Evolutionary conservation across 2,888 invertebrate genomes (phyloP).

Genomic region (Drosophila niveifrons): DNA sequence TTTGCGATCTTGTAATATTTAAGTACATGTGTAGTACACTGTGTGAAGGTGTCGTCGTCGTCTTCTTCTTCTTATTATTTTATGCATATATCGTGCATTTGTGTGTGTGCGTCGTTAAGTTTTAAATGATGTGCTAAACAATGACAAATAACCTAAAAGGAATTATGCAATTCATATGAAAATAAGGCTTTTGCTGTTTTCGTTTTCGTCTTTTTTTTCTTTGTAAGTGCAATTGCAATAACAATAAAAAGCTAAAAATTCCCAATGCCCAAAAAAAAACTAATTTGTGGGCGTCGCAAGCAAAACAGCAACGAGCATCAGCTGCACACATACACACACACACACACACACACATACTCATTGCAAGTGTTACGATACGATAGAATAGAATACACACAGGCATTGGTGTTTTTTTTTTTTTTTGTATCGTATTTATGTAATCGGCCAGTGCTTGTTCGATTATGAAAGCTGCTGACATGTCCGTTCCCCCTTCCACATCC

Average conservation of each 20-base stretch:
- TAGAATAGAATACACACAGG: conserved; percentile 3
- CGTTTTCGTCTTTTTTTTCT: no score
- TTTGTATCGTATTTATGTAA: conserved; percentile 40
- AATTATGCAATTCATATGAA: conserved; percentile 66
- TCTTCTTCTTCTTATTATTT: neutral
- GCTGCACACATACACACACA: conserved; percentile 6
- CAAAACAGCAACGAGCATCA: conserved; percentile 21
- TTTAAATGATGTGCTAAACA: conserved; percentile 56
- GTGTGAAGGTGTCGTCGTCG: neutral
- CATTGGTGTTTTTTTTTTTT: neutral
- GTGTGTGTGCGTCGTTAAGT: conserved; percentile 25
- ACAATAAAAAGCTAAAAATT: conserved; percentile 1
- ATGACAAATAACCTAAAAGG: conserved; percentile 63
- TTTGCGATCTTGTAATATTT: conserved; percentile 65
- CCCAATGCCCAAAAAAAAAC: neutral
- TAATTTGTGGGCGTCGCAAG: conserved; percentile 30
- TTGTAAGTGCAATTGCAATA: conserved; percentile 35
- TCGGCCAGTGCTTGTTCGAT: conserved; percentile 27
- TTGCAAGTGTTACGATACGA: neutral
- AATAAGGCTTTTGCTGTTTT: conserved; percentile 40
- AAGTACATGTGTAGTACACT: conserved; percentile 26
- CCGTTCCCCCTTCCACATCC: neutral
- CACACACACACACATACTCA: neutral
- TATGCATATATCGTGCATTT: conserved; percentile 5
- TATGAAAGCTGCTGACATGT: conserved; percentile 25